phyloP scores from a whole-genome alignment of 2,888 invertebrate genomes.

The Agelastica alni region DNA sequence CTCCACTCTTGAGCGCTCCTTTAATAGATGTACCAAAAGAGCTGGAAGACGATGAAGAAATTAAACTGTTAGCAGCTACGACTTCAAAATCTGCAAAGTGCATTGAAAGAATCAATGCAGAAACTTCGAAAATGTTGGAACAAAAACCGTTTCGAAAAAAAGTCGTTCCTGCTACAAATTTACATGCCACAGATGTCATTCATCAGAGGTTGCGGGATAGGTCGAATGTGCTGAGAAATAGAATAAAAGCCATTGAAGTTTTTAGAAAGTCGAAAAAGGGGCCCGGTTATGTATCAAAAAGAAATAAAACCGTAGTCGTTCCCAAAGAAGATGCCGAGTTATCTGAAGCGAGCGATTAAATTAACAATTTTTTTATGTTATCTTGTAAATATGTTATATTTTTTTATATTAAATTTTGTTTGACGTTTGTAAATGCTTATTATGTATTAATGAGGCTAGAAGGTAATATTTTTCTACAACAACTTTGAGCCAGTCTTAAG shows the following conservation, averaged over 20 bases:
- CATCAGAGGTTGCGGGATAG: conserved; percentile 75
- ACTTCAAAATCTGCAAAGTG: conserved; percentile 42
- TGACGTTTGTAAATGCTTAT: too few relatives aligned
- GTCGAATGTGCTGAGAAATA: conserved; percentile 67
- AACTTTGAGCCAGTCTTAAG: too few relatives aligned
- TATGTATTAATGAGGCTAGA: too few relatives aligned
- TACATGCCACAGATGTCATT: conserved; percentile 64
- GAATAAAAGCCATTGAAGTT: conserved; percentile 75
- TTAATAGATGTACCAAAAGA: conserved; percentile 29
- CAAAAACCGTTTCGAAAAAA: conserved; percentile 38
- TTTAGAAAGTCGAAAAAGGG: conserved; percentile 70
- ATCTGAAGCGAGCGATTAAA: conserved; percentile 59
- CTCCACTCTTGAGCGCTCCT: neutral
- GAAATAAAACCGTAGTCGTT: conserved; percentile 54
- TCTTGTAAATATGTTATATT: neutral
- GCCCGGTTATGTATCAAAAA: conserved; percentile 60
- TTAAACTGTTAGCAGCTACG: conserved; percentile 43
- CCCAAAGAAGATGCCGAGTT: conserved; percentile 67
- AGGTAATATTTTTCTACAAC: too few relatives aligned
- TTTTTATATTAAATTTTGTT: too few relatives aligned
- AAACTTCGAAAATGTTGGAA: conserved; percentile 39
- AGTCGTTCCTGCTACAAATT: conserved; percentile 16
- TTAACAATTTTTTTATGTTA: too few relatives aligned
- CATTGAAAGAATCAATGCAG: conserved; percentile 45
- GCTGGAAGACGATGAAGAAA: conserved; percentile 44